Evolutionary conservation across 2,113 vertebrate species (phyloP), one percentile per base, ranked within the genome.

Genomic region (Anthoscopus minutus): DNA sequence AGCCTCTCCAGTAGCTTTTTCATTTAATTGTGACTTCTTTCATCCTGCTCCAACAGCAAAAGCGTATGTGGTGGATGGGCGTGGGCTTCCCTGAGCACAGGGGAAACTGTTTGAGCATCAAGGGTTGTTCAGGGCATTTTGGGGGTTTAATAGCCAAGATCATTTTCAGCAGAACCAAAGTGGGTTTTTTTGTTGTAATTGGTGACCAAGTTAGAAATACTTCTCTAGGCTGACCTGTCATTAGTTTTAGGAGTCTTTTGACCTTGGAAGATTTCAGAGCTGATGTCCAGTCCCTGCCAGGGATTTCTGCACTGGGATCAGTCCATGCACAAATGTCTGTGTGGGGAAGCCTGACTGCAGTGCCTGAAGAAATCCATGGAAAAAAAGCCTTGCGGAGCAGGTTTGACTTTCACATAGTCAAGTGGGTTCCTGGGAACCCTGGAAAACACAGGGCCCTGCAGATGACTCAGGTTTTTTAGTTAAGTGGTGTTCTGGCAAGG

Each of bases 401-500:
- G 33, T 83, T 56, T 94, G 95, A 94, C 84, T 84, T 92, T 56
- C 47, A 12, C 27, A 13, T 11, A 53, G 48, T 54, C 47, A 40
- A 80, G 60, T 6, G 35, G 20, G 56, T 89, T 72, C 67, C 69
- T 60, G 53, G 71, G 86, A 95, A 89, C 47, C 89, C 31, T 84
- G 81, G 64, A 91, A 89, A 82, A 60, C 45, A 37, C 71, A 51
- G 76, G 18, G 40, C 74, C 67, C 56, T 94, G 84, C 87, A 90
- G 69, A 61, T 88, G 73, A 90, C 62, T 22, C 0, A 2, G 14
- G 53, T 11, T 2, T 64, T 92, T 95, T 70, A 37, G 54, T 93
- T 93, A 91, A 94, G 84, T 82, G 64, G 64, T 80, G 57, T 88
- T 94, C 85, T 92, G 89, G 81, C 60, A 86, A 24, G 31, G 64